Conservation (phyloP, 2,888 invertebrate species). For the Lasiommata megera region DNA sequence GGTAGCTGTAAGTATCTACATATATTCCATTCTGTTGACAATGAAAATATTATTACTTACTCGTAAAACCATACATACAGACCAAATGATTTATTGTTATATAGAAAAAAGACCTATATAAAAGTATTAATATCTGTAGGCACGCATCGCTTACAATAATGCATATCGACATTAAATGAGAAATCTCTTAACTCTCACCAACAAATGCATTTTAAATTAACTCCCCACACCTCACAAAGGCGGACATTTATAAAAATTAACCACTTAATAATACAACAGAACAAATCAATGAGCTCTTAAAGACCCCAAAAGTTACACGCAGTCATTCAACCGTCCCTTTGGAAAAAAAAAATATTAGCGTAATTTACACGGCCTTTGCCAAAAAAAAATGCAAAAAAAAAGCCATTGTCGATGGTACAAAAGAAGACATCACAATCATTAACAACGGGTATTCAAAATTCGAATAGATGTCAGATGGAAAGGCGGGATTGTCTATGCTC, state of each 20-base stretch:
- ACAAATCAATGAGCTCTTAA: slow-evolving; percentile 65
- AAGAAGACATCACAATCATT: slow-evolving; percentile 72
- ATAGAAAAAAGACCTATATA: no score
- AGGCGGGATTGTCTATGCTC: slow-evolving; percentile 66
- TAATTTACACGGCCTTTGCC: slow-evolving; percentile 64
- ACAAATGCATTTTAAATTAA: slow-evolving; percentile 50
- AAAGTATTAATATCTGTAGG: no score
- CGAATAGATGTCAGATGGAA: slow-evolving; percentile 55
- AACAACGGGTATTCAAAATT: slow-evolving; percentile 60
- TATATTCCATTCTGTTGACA: no score
- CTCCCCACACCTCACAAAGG: slow-evolving; percentile 47
- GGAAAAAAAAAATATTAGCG: slow-evolving; percentile 52
- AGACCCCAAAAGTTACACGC: slow-evolving; percentile 57
- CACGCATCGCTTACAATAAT: background rate
- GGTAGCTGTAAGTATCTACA: no score
- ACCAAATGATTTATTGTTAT: no score
- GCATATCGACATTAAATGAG: background rate
- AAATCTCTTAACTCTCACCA: slow-evolving; percentile 7
- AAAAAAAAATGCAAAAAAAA: slow-evolving; percentile 47
- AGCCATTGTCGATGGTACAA: slow-evolving; percentile 68
- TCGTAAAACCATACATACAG: no score
- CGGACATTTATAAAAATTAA: slow-evolving; percentile 56
- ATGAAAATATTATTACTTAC: no score
- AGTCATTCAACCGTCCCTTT: slow-evolving; percentile 56
- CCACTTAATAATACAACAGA: slow-evolving; percentile 64